Evolutionary conservation across 1,140 invertebrate species (phyloP).

Genomic region (Battus philenor): DNA sequence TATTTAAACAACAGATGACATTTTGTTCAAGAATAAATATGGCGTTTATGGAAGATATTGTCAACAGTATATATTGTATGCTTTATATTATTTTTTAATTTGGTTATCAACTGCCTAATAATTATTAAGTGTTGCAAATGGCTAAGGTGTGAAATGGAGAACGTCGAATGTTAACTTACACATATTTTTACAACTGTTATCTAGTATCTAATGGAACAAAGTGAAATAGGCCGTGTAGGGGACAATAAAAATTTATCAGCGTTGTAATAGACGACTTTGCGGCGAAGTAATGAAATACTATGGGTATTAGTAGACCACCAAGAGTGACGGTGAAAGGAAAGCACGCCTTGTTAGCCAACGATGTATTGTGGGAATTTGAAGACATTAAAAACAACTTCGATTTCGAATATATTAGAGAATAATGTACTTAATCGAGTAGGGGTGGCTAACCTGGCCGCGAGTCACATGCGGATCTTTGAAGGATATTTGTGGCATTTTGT

Average conservation of each 20-base stretch:
- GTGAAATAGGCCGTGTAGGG: conserved; percentile 30
- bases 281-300: conserved; percentile 32
- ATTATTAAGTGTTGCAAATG: too few species aligned
- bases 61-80: too few species aligned
- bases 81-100: conserved; percentile 4
- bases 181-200: conserved; percentile 27
- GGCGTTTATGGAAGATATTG: too few species aligned
- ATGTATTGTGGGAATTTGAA: conserved; percentile 41
- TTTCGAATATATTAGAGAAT: conserved; percentile 1
- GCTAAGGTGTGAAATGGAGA: neutral
- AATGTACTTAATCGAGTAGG: neutral
- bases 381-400: conserved; percentile 18
- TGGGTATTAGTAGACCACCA: conserved; percentile 50
- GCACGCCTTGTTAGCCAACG: conserved; percentile 18
- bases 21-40: too few species aligned
- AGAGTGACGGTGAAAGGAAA: conserved; percentile 32
- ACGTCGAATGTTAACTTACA: conserved; percentile 12
- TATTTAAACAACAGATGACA: too few species aligned
- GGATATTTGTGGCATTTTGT: neutral
- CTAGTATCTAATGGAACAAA: conserved; percentile 36
- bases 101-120: too few species aligned
- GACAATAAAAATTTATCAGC: conserved; percentile 53
- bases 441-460: too few species aligned
- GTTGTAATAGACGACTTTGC: conserved; percentile 24
- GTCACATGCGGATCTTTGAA: neutral